Evolutionary conservation across 2,113 vertebrate species (phyloP).

Genomic region (Chamaea fasciata): DNA sequence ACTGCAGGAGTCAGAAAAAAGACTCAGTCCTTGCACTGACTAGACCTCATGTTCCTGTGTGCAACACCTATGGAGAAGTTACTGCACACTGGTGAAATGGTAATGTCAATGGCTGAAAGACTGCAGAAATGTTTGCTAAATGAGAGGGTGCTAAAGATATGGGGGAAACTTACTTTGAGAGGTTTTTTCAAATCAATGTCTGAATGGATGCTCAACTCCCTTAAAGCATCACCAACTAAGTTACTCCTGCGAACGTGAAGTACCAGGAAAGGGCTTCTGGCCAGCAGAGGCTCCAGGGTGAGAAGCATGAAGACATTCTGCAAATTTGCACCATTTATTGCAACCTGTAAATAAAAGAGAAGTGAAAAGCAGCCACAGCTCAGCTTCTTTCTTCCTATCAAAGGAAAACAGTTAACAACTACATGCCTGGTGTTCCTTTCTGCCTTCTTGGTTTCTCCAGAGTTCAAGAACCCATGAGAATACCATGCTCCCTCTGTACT

Average conservation of each 20-base stretch:
- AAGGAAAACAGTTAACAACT: not conserved
- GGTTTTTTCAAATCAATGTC: constrained; percentile 97
- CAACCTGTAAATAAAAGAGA: constrained; percentile 77
- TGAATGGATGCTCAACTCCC: constrained; percentile 93
- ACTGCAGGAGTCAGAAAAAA: not conserved
- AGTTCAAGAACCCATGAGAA: not conserved
- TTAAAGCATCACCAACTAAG: constrained; percentile 90
- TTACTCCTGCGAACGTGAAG: constrained; percentile 91
- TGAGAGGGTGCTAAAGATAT: not conserved
- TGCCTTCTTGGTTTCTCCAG: not conserved
- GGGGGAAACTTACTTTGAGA: constrained; percentile 81
- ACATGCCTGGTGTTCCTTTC: not conserved
- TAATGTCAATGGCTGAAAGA: not conserved
- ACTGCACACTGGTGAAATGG: not conserved
- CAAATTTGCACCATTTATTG: constrained; percentile 92
- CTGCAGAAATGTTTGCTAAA: not conserved
- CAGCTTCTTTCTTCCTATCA: not conserved
- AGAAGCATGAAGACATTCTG: constrained; percentile 98
- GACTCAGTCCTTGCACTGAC: not conserved
- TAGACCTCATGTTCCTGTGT: not conserved
- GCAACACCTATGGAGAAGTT: not conserved
- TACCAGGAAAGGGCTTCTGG: constrained; percentile 92
- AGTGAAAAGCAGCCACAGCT: not conserved
- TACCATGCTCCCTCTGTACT: not conserved
- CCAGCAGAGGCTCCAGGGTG: constrained; percentile 91